Conservation (phyloP, 2,113 vertebrate species). For the Tragelaphus buxtoni region DNA sequence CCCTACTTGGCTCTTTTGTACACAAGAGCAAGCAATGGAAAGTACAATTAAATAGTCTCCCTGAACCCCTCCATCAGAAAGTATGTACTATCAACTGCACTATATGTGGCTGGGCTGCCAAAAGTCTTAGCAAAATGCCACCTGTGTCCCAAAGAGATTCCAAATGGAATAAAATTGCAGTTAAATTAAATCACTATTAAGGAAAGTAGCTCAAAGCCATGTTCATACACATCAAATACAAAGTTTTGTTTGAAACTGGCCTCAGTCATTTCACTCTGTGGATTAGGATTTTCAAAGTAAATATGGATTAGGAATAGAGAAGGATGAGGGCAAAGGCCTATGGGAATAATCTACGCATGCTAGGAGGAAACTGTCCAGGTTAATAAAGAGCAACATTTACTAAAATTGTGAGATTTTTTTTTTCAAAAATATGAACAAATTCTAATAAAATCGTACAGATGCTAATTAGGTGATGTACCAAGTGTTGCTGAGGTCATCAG, state of each 20-base stretch:
- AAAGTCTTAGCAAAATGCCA: slow-evolving; percentile 52
- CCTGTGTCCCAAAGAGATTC: slow-evolving; percentile 24
- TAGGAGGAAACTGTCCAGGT: background rate
- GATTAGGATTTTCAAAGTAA: slow-evolving; percentile 41
- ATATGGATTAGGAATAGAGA: slow-evolving; percentile 27
- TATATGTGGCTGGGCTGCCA: background rate
- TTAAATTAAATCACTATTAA: slow-evolving; percentile 46
- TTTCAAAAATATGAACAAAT: slow-evolving; percentile 15
- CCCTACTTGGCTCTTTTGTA: slow-evolving; percentile 51
- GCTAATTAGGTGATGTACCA: background rate
- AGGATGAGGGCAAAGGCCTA: background rate
- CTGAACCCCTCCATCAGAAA: slow-evolving; percentile 47
- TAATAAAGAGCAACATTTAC: background rate
- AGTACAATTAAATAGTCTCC: slow-evolving; percentile 53
- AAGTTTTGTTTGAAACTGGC: slow-evolving; percentile 45
- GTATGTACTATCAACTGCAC: slow-evolving; percentile 42
- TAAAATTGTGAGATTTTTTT: background rate
- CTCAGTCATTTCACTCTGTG: slow-evolving; percentile 15
- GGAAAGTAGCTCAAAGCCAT: slow-evolving; percentile 30
- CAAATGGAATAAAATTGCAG: slow-evolving; percentile 36
- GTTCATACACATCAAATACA: slow-evolving; percentile 38
- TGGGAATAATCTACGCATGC: background rate
- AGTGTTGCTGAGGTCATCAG: background rate
- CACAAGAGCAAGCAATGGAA: slow-evolving; percentile 17
- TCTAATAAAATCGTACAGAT: background rate